phyloP scores from a whole-genome alignment of 1,140 invertebrate genomes.

The Ctenoplectra terminalis region DNA sequence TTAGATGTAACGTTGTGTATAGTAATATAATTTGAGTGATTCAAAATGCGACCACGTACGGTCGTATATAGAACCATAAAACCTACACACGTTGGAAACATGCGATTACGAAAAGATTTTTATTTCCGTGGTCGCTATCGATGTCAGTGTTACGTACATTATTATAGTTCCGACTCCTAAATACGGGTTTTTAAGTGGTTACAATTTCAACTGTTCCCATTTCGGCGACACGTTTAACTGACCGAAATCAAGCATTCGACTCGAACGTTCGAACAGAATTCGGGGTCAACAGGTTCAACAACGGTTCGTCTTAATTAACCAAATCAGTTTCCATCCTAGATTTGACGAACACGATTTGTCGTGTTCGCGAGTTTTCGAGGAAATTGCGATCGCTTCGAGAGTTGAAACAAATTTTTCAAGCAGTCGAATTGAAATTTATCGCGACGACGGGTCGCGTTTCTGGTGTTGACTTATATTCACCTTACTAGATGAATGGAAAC shows the following conservation, averaged over 20 bases:
- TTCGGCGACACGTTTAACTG: neutral
- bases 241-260: neutral
- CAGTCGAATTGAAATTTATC: slow-evolving; percentile 39
- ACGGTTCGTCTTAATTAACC: neutral
- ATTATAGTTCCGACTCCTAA: neutral
- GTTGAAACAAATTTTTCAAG: slow-evolving; percentile 7
- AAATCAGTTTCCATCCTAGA: neutral
- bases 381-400: neutral
- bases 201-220: neutral
- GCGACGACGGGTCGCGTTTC: neutral
- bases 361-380: neutral
- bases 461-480: slow-evolving; percentile 24
- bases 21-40: neutral
- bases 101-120: slow-evolving; percentile 2
- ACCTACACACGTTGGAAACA: neutral
- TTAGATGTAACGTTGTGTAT: neutral
- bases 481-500: neutral
- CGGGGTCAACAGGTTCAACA: too few relatives aligned
- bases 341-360: neutral
- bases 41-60: neutral
- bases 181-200: neutral
- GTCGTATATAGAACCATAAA: neutral
- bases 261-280: neutral
- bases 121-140: neutral
- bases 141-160: neutral